Conservation (phyloP, 2,888 invertebrate species). For the Maniola hyperantus region DNA sequence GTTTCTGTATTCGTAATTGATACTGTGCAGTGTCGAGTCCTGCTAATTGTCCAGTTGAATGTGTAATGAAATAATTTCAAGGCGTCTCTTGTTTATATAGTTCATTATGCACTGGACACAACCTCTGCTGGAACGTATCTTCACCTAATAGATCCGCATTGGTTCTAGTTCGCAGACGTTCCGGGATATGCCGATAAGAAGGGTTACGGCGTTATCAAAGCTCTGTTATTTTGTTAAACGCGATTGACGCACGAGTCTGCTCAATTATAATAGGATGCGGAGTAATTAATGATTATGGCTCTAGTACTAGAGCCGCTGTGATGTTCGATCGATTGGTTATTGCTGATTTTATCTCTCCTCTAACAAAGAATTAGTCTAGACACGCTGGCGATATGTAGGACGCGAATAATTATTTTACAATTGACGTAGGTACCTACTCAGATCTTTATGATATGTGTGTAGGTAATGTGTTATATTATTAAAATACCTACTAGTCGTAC, state of each 20-base stretch:
- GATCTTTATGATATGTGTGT: too few relatives aligned
- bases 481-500: too few relatives aligned
- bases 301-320: slow-evolving; percentile 18
- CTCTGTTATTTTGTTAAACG: slow-evolving; percentile 70
- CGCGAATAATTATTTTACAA: neutral
- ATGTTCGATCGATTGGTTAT: slow-evolving; percentile 6
- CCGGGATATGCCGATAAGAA: slow-evolving; percentile 77
- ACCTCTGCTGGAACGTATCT: slow-evolving; percentile 46
- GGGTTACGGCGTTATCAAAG: slow-evolving; percentile 74
- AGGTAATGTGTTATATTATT: too few relatives aligned
- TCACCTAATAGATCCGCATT: slow-evolving; percentile 65
- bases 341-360: slow-evolving; percentile 23
- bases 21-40: slow-evolving; percentile 29
- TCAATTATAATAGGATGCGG: slow-evolving; percentile 50
- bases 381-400: slow-evolving; percentile 11
- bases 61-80: slow-evolving; percentile 58
- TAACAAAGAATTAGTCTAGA: slow-evolving; percentile 27
- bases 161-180: slow-evolving; percentile 72
- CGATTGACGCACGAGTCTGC: slow-evolving; percentile 79
- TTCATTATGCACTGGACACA: slow-evolving; percentile 57
- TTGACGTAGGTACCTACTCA: neutral
- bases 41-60: slow-evolving; percentile 54
- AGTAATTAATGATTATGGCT: slow-evolving; percentile 29
- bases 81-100: slow-evolving; percentile 64
- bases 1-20: slow-evolving; percentile 50